Base-by-base conservation (phyloP, 2,113 vertebrate genomes). In the Callionymus lyra region DNA sequence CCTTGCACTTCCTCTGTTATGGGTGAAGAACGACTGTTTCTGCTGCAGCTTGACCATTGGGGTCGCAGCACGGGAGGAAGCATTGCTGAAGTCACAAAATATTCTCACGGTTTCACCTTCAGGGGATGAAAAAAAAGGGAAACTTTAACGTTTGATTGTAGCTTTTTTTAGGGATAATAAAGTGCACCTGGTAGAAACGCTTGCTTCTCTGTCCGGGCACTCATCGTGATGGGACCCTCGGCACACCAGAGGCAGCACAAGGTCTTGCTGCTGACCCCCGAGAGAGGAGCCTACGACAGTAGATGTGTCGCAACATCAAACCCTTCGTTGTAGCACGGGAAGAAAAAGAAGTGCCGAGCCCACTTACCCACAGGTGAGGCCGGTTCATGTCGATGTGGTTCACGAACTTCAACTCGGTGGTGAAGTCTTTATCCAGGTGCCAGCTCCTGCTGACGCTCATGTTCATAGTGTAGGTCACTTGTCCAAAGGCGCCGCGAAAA, bases 71-170 rank as follows among this genome's bases (percentile, higher is more conserved):
- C 34, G 40, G 15, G 55, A 59, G 6, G 79, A 71, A 10, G 10
- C 2, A 1, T 81, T 81, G 10, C 18, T 58, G 2, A 80, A 60
- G 14, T 62, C 0, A 3, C 72, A 74, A 1, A 49, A 16, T 12
- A 80, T 31, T 39, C 49, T 77, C 2, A 62, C 42, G 3, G 41
- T 70, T 53, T 83, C 65, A 27, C 71, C 73, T 81, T 51, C 5
- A 13, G 32, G 21, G 21, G 21, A 4, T 5, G 21, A n/a, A 16
- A 17, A 34, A 18, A 8, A 15, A 13, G 43, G 4, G 41, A 45
- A 21, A 12, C 6, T 34, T 33, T 63, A 5, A 5, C 4, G 21
- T 27, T 27, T 5, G 21, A 27, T 27, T 27, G 4, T 27, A 4
- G 4, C 21, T 27, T 27, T 27, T 8, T 5, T 8, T 27, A 5